phyloP scores from a whole-genome alignment of 2,888 invertebrate species.

The Tuberolachnus salignus region DNA sequence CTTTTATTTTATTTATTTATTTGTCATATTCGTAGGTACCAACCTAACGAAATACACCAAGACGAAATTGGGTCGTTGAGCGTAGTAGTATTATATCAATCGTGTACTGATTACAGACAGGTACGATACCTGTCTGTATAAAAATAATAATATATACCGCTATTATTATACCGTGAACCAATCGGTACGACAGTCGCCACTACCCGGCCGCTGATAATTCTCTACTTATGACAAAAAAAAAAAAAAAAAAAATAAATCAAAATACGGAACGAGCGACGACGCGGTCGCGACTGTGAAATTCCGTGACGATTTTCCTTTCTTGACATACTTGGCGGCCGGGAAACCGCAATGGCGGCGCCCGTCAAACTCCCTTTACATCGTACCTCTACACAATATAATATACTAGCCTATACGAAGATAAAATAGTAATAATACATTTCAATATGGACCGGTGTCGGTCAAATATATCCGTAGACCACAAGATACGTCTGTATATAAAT shows the following conservation, averaged over 20 bases:
- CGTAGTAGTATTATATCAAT: not conserved
- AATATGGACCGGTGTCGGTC: no score
- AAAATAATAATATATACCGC: conserved; percentile 8
- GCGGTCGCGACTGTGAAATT: conserved; percentile 14
- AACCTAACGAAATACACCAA: no score
- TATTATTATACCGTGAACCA: conserved; percentile 6
- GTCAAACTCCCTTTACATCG: no score
- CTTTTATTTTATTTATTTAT: no score
- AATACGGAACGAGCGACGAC: conserved; percentile 35
- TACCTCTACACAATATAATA: no score
- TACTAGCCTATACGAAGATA: no score
- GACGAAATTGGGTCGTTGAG: not conserved
- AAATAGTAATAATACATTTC: no score
- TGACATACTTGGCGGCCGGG: conserved; percentile 1
- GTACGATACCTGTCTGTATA: not conserved
- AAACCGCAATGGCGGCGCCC: not conserved
- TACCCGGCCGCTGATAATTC: not conserved
- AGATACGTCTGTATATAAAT: no score
- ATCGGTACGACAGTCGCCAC: not conserved
- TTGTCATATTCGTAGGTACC: no score
- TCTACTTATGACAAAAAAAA: not conserved
- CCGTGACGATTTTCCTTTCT: conserved; percentile 46
- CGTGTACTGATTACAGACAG: not conserved
- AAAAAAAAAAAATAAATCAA: no score
- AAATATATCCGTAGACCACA: no score